Evolutionary conservation across 2,888 invertebrate genomes (phyloP), one percentile per base, ranked within the genome.

Genomic region (Drosophila lutescens): DNA sequence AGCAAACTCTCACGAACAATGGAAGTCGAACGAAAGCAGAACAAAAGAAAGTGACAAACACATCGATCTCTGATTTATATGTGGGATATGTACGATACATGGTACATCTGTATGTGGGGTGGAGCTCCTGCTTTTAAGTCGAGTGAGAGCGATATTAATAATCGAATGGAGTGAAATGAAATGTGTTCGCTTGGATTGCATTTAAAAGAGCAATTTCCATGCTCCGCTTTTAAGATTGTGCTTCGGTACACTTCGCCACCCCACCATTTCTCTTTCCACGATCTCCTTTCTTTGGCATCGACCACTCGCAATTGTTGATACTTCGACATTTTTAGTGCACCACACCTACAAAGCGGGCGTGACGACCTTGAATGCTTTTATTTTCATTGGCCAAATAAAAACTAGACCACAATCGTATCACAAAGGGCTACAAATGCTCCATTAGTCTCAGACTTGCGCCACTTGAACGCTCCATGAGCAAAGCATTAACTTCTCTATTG

Each of bases 41-140:
- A 82, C 82, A 87, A 79, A 81, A 87, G 82, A 82, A 82, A 82
- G 82, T 82, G 77, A 40, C 71, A 71, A 51, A 70, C 34, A 38
- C 32, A 50, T 50, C 67, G 41, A 66, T 66, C 51, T 68, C 38
- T 17, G 17, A 17, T 17, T n/a, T 41, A 17, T 8, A 17, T 17
- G 17, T 41, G n/a, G 15, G 9, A 41, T 41, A 10, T 8, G n/a
- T 2, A 20, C 30, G 8, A 30, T 30, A 30, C 8, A 30, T 30
- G 12, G 7, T n/a, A 26, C 17, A 44, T 46, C 12, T 15, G 9
- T 44, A n/a, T 43, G 30, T 10, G 46, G 44, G 50, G 61, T 46
- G 44, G 57, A 54, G 57, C 36, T 47, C 53, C 17, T 30, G 50
- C 55, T 20, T 50, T 7, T 62, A 51, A 59, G 70, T 58, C 56